Evolutionary conservation across 37 sponge, comb jelly and placozoan genomes (phyloP).

Genomic region (Halisarca cf. caerulea): DNA sequence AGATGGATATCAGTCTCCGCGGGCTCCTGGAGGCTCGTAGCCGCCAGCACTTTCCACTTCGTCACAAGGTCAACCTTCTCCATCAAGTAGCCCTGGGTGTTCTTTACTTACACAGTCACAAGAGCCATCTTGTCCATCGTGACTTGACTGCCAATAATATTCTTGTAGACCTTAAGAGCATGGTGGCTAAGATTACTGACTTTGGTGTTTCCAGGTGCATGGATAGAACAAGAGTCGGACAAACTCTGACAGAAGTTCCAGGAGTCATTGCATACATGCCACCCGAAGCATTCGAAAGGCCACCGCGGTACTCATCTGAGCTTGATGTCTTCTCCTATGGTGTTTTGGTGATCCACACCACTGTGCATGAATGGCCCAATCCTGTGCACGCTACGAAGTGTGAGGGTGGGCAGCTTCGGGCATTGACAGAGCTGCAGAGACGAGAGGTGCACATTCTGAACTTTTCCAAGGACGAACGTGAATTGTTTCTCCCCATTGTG

Average conservation of each 20-base stretch:
- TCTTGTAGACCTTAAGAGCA: background rate
- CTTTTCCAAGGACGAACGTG: background rate
- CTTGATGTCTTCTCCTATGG: constrained; percentile 18
- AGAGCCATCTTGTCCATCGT: background rate
- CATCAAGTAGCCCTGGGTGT: background rate
- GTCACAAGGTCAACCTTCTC: constrained; percentile 16
- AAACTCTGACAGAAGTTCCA: constrained; percentile 6
- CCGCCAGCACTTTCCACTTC: background rate
- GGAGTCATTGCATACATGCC: constrained; percentile 13
- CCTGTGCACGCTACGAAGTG: background rate
- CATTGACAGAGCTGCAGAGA: background rate
- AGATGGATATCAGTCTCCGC: constrained; percentile 16
- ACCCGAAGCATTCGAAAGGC: constrained; percentile 11
- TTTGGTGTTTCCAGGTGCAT: background rate
- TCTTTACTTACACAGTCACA: background rate
- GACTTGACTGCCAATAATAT: constrained; percentile 24
- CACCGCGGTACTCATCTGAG: background rate
- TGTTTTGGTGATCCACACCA: background rate
- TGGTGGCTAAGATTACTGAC: constrained; percentile 21
- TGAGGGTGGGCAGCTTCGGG: background rate
- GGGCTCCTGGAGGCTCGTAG: background rate
- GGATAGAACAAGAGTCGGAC: background rate
- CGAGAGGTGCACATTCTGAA: background rate
- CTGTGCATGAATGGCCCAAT: constrained; percentile 15
- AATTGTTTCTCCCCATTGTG: background rate